Conservation (phyloP, 2,113 vertebrate genomes). For the Eublepharis macularius region DNA sequence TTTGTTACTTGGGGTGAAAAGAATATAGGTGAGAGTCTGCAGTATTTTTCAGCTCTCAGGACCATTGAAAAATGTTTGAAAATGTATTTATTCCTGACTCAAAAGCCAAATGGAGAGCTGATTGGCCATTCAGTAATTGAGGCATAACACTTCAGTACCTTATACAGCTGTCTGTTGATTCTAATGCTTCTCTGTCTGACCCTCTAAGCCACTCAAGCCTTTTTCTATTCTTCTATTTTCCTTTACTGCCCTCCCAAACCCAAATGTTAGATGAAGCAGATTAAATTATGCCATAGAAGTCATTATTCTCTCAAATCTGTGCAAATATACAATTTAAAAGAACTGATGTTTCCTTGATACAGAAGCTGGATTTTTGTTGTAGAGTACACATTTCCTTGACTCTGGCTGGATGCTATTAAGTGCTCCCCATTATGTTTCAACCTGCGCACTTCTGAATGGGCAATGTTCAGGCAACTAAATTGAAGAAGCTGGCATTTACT, state of each 20-base stretch:
- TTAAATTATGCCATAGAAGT: no score
- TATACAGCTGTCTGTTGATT: neutral
- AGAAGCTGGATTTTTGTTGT: neutral
- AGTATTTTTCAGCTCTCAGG: no score
- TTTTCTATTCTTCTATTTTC: no score
- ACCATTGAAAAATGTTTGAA: no score
- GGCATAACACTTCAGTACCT: neutral
- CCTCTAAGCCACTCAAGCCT: no score
- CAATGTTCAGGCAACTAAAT: conserved; percentile 51
- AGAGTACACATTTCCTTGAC: neutral
- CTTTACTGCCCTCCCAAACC: no score
- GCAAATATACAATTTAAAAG: neutral
- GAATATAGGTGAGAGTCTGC: no score
- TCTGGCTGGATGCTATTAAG: neutral
- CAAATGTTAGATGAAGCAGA: no score
- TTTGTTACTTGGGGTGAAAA: no score
- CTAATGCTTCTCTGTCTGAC: neutral
- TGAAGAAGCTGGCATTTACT: conserved; percentile 36
- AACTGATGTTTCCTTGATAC: neutral
- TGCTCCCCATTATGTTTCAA: conserved; percentile 36
- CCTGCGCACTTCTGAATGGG: conserved; percentile 45
- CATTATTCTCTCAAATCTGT: neutral
- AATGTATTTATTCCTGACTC: neutral
- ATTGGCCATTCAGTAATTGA: neutral
- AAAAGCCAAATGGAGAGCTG: neutral